phyloP scores from a whole-genome alignment of 2,113 vertebrate species.

The Bubo bubo region DNA sequence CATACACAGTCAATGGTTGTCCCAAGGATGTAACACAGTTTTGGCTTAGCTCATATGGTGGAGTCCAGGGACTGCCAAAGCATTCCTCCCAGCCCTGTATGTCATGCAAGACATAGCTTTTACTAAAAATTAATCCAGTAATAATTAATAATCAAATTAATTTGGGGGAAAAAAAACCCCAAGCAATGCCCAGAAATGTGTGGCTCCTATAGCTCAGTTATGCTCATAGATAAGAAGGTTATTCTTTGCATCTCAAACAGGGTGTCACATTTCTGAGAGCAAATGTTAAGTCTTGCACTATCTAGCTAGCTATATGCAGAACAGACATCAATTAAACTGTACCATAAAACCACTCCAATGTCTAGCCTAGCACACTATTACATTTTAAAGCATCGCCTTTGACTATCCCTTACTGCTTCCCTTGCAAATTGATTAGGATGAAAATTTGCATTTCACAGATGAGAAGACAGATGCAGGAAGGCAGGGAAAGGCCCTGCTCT shows the following conservation, averaged over 20 bases:
- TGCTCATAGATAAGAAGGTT: neutral
- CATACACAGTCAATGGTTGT: neutral
- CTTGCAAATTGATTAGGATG: constrained; percentile 17
- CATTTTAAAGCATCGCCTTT: neutral
- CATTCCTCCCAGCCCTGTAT: neutral
- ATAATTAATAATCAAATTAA: neutral
- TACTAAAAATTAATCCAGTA: neutral
- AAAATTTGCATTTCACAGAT: constrained; percentile 48
- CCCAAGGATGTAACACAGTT: neutral
- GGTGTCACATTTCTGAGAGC: neutral
- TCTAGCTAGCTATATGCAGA: neutral
- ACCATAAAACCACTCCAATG: neutral
- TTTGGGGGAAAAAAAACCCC: rapidly evolving
- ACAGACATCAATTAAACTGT: neutral
- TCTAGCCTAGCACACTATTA: neutral
- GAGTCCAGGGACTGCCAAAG: neutral
- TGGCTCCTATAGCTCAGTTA: neutral
- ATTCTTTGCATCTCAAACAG: neutral
- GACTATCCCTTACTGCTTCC: neutral
- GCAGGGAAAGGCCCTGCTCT: neutral
- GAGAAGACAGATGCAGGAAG: constrained; percentile 17
- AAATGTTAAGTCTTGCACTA: neutral
- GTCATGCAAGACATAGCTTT: neutral
- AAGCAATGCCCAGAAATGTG: neutral
- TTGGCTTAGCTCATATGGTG: neutral